A percentile compares a stretch with the other conserved stretches of the same genome.
Conservation (phyloP, 2,888 invertebrate genomes). For the Phlogophora meticulosa region DNA sequence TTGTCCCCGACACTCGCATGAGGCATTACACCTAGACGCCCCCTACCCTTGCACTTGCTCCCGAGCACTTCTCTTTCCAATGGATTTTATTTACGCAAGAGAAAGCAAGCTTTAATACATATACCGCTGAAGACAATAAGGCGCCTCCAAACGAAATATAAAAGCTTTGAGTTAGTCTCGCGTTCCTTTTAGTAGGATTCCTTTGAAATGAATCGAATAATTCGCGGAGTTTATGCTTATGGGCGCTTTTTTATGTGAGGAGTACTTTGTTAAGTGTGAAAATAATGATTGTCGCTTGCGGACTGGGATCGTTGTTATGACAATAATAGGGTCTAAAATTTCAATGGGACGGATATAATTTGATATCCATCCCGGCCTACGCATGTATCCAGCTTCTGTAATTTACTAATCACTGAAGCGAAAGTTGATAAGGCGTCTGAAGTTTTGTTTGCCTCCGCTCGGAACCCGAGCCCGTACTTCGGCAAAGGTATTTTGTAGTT, state of each 20-base stretch:
- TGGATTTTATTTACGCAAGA: conserved; percentile 91
- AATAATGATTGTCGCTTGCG: conserved; percentile 77
- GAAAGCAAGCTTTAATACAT: conserved; percentile 90
- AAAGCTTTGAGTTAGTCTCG: conserved; percentile 91
- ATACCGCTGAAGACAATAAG: conserved; percentile 90
- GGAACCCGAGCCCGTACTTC: conserved; percentile 34
- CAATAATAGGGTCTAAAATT: conserved; percentile 67
- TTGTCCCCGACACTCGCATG: conserved; percentile 89
- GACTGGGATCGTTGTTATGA: conserved; percentile 68
- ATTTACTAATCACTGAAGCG: conserved; percentile 64
- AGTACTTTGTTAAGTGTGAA: conserved; percentile 82
- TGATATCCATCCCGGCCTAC: conserved; percentile 47
- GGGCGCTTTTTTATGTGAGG: conserved; percentile 82
- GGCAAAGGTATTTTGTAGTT: conserved; percentile 47
- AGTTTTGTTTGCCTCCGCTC: conserved; percentile 53
- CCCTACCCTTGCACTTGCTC: conserved; percentile 84
- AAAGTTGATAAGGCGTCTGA: conserved; percentile 56
- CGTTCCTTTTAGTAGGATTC: conserved; percentile 89
- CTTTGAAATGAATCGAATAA: conserved; percentile 91
- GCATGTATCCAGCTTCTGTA: conserved; percentile 49
- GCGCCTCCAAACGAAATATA: conserved; percentile 89
- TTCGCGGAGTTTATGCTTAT: conserved; percentile 88
- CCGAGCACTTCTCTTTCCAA: conserved; percentile 85
- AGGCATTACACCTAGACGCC: conserved; percentile 89
- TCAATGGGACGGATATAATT: conserved; percentile 65